Evolutionary conservation across 1,140 invertebrate species (phyloP).

Genomic region (Akabosia matsudoensis): DNA sequence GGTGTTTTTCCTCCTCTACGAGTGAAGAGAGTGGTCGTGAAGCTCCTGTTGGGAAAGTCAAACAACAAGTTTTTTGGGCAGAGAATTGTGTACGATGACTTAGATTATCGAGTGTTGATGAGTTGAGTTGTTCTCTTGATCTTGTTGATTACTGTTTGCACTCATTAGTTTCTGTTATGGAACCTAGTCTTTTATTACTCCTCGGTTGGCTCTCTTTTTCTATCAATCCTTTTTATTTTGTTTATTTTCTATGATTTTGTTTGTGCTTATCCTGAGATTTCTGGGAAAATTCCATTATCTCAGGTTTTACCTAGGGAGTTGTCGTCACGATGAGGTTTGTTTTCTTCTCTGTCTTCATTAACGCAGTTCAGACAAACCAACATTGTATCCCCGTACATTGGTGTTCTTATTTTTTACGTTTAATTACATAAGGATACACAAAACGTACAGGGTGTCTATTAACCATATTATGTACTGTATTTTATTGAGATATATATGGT

Average conservation of each 20-base stretch:
- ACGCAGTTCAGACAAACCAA: too few species aligned
- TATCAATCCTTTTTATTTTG: background rate
- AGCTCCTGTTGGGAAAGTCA: too few species aligned
- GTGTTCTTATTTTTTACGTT: too few species aligned
- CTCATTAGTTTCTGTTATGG: background rate
- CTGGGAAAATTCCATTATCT: background rate
- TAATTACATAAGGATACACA: too few species aligned
- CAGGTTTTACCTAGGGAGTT: background rate
- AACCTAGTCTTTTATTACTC: background rate
- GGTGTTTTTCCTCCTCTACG: background rate
- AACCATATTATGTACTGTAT: too few species aligned
- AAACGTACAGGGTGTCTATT: too few species aligned
- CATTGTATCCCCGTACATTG: too few species aligned
- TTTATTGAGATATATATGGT: too few species aligned
- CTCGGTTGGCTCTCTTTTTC: background rate
- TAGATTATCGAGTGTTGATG: slow-evolving; percentile 1
- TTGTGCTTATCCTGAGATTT: background rate
- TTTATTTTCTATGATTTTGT: background rate
- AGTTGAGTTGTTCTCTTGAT: slow-evolving; percentile 10
- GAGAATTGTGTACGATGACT: too few species aligned
- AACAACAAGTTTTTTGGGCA: background rate
- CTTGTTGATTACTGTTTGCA: slow-evolving; percentile 18
- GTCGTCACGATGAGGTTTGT: background rate
- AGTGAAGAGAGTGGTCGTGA: too few species aligned
- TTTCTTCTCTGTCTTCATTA: too few species aligned